Percentiles rank a stretch among this genome's conserved stretches.
Conservation (phyloP, 1,140 invertebrate genomes). For the Myzus persicae region DNA sequence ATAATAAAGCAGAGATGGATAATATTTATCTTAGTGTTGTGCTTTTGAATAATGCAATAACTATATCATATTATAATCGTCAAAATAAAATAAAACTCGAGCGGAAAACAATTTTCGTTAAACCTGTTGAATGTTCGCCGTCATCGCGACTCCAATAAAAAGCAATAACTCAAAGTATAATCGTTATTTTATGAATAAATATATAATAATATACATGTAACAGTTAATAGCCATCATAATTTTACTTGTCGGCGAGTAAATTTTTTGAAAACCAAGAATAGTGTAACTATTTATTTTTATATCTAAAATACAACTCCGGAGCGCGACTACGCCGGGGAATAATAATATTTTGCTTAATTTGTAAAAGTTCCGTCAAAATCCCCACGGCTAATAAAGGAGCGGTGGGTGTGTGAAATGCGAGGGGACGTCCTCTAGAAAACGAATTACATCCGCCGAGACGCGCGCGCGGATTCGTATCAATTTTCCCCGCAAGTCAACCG, state of each 20-base stretch:
- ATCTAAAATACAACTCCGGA: not conserved
- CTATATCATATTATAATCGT: not conserved
- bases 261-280: not conserved
- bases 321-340: not conserved
- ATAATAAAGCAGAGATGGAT: not conserved
- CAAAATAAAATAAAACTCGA: not conserved
- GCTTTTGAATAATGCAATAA: not conserved
- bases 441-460: slow-evolving; percentile 21
- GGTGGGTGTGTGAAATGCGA: not conserved
- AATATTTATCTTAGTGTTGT: not conserved
- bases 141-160: not conserved
- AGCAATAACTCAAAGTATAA: not conserved
- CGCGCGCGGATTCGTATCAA: not conserved
- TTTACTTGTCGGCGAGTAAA: not conserved
- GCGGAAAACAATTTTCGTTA: not conserved
- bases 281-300: not conserved
- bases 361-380: not conserved
- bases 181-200: not conserved
- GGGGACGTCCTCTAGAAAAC: not conserved
- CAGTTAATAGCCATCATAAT: not conserved
- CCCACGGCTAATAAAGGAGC: not conserved
- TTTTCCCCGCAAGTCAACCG: not conserved
- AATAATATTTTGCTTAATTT: not conserved
- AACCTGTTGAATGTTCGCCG: not conserved
- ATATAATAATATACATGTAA: not conserved